These are phyloP conservation scores for Microplitis demolitor DNA, from an alignment of 1,140 invertebrate genomes.

Conservation along the genomic window DNA sequence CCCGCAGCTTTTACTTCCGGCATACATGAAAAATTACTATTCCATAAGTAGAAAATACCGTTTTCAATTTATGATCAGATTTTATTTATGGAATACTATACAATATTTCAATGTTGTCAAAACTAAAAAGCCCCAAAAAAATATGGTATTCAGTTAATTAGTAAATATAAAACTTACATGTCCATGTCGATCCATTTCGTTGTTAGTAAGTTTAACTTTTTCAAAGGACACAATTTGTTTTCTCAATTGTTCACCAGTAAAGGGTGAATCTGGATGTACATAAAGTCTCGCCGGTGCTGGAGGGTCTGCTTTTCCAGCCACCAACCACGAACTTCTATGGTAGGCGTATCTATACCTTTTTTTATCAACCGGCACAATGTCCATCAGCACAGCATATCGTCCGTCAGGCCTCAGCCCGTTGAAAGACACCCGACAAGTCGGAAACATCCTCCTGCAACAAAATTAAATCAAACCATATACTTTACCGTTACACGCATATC, in stretches of 20 bases:
- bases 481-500: not conserved
- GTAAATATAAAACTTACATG: slow-evolving; percentile 75
- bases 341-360: slow-evolving; percentile 98
- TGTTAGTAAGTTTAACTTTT: slow-evolving; percentile 99
- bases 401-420: slow-evolving; percentile 75
- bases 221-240: slow-evolving; percentile 99
- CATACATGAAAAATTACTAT: too few species aligned
- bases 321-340: slow-evolving; percentile 96
- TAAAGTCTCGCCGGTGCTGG: slow-evolving; percentile 92
- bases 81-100: too few species aligned
- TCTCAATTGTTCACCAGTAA: slow-evolving; percentile 90
- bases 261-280: slow-evolving; percentile 96
- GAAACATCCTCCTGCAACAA: slow-evolving; percentile 92
- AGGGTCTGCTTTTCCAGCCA: slow-evolving; percentile 97
- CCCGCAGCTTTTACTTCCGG: too few species aligned
- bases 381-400: slow-evolving; percentile 88
- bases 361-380: slow-evolving; percentile 95
- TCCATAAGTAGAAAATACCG: too few species aligned
- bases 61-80: too few species aligned
- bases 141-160: not conserved
- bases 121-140: not conserved
- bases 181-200: slow-evolving; percentile 98
- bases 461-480: slow-evolving; percentile 2
- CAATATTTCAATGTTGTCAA: not conserved
- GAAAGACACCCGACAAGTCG: slow-evolving; percentile 92